Evolutionary conservation across 2,888 invertebrate genomes (phyloP), one percentile per base, ranked within the genome.

Genomic region (Mycalesis mineus): DNA sequence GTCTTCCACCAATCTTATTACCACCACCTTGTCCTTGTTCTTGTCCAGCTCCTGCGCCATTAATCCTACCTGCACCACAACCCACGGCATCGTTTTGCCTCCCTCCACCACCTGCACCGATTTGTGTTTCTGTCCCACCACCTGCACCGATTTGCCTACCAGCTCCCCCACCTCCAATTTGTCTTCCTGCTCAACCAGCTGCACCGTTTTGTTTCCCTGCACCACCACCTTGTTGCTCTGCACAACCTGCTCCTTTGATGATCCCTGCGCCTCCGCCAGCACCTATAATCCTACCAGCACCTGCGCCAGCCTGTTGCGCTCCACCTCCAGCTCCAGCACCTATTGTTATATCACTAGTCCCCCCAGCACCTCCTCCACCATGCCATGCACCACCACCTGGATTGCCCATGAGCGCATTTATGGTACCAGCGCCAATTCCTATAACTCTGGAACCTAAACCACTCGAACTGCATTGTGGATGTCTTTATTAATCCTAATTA

Each of bases 381-480:
- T 76, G 74, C 0, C 68, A 70, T 7, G 2, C 61, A 37, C 40
- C 60, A 37, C 54, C 54, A 9, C 49, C 52, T 0, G 78, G 82
- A 0, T 62, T 82, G 1, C 82, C 88, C 0, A 86, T 88, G 86
- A 82, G 76, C 22, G 85, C 87, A 0, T 88, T 72, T 62, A 76
- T 86, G 75, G 73, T 88, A 0, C 70, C 82, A 7, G 72, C 85
- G 31, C 85, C 87, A 4, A 75, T 87, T 0, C 87, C 88, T 0
- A 74, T 84, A 4, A 72, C 80, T 1, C 66, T 88, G 52, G 86
- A 88, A 61, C 80, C 87, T 0, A 87, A 85, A 47, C 84, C 83
- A 0, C 59, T 84, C 8, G 67, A 66, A 14, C 60, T 69, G 0
- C 52, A 65, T 4, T 78, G 77, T 60, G 61, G 68, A 17, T 77